Percentiles rank a stretch among this genome's conserved stretches.
phyloP scores from a whole-genome alignment of 2,113 vertebrate species.

The Pygathrix nemaeus region DNA sequence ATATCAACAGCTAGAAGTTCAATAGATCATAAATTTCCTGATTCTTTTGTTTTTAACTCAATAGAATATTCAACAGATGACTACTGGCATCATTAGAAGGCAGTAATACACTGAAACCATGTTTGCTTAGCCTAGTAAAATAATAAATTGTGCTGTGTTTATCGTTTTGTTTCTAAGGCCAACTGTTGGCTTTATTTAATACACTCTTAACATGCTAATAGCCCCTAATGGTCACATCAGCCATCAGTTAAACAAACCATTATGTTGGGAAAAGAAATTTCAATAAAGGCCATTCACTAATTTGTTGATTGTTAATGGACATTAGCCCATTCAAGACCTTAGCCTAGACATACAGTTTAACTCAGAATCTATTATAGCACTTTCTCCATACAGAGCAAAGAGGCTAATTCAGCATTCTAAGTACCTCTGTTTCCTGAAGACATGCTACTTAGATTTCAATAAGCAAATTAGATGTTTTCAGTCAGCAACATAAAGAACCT shows the following conservation, averaged over 20 bases:
- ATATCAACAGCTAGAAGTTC: conserved; percentile 17
- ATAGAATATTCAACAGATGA: conserved; percentile 65
- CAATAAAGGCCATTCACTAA: conserved; percentile 77
- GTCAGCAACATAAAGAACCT: conserved; percentile 30
- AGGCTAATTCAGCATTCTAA: conserved; percentile 70
- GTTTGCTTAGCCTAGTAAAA: conserved; percentile 80
- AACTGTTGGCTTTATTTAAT: conserved; percentile 80
- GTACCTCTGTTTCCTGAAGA: conserved; percentile 55
- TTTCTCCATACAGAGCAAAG: conserved; percentile 62
- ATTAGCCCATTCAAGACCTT: conserved; percentile 74
- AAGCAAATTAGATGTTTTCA: conserved; percentile 62
- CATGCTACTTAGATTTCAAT: conserved; percentile 60
- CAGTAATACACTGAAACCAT: conserved; percentile 53
- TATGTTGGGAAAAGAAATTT: conserved; percentile 79
- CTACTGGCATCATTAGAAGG: conserved; percentile 53
- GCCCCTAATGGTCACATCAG: conserved; percentile 77
- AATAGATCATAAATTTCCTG: conserved; percentile 55
- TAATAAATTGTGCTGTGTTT: conserved; percentile 76
- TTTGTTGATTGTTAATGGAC: conserved; percentile 79
- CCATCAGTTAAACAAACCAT: conserved; percentile 81
- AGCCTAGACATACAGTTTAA: conserved; percentile 67
- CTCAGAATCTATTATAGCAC: conserved; percentile 69
- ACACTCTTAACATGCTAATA: conserved; percentile 79
- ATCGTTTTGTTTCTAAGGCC: conserved; percentile 76
- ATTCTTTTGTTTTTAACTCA: conserved; percentile 47